Base-by-base conservation (phyloP, 53 echinoderm and acorn worm genomes). In the Pentamera pediparva region DNA sequence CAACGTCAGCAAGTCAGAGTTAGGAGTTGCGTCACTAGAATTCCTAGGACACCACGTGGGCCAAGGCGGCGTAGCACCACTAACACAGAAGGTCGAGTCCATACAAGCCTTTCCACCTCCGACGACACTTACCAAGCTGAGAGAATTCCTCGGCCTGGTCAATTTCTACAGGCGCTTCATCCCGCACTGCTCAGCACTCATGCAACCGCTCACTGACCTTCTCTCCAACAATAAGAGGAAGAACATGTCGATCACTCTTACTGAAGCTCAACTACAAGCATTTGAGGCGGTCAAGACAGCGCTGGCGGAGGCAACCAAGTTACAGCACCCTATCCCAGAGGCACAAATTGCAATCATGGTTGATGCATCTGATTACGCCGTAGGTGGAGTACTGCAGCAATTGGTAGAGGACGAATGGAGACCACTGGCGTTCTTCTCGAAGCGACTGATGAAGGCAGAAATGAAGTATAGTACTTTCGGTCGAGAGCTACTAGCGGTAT, bases 101-200 rank as follows among this genome's bases (percentile, higher is more conserved):
- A 77, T 77, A 0, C 60, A 65, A 8, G 25, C 40, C 5, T 69
- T 51, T 28, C 55, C 65, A 21, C 2, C 39, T 1, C 83, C 70
- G 0, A 56, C 55, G 19, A 29, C 76, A 8, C 1, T 37, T 11
- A 52, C 62, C 41, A 28, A 32, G 17, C 56, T 81, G 0, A 35
- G 82, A 11, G 75, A 48, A 55, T 77, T 76, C 34, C 70, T 83
- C 7, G 83, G 83, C 26, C 37, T 77, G 0, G 43, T 77, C 40
- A 77, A 83, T 53, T 83, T 83, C 35, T 83, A 77, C 18, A 57
- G 83, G 6, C 33, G 83, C 5, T 83, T 83, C 22, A 69, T 83
- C 21, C 79, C 79, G 5, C 31, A 74, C 19, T 85, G 85, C 32
- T 75, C 85, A 5, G 6, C 61, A 6, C 50, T 43, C 4, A 32